A percentile compares a stretch with the other conserved stretches of the same genome.
These are phyloP conservation scores for Mythimna vitellina DNA, from an alignment of 2,888 invertebrate species.

Conservation along the genomic window DNA sequence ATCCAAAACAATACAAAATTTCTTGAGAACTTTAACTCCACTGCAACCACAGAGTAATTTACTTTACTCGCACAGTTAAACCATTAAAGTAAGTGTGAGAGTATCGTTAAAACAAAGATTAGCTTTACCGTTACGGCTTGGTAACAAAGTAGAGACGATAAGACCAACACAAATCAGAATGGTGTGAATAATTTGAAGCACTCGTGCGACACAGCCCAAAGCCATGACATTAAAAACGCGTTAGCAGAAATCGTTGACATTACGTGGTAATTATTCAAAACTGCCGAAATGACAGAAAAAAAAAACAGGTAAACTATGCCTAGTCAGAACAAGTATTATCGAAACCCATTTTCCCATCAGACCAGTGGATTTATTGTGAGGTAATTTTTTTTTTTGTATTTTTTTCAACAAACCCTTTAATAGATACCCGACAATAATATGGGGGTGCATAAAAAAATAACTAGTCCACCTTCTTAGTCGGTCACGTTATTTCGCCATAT, in stretches of 20 bases:
- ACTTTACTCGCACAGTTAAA: slow-evolving; percentile 24
- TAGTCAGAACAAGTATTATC: not conserved
- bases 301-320: not conserved
- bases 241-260: slow-evolving; percentile 31
- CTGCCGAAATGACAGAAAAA: slow-evolving; percentile 6
- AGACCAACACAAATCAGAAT: slow-evolving; percentile 16
- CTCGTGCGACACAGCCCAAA: slow-evolving; percentile 16
- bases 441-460: too few relatives aligned
- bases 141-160: slow-evolving; percentile 29
- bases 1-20: slow-evolving; percentile 5
- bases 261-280: slow-evolving; percentile 9
- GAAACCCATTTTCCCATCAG: too few relatives aligned
- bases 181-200: slow-evolving; percentile 44
- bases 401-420: too few relatives aligned
- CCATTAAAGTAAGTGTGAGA: slow-evolving; percentile 6
- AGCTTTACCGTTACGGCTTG: slow-evolving; percentile 29
- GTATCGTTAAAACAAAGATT: slow-evolving; percentile 40
- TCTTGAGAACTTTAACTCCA: not conserved
- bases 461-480: too few relatives aligned
- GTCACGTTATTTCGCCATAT: too few relatives aligned
- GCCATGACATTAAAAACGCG: slow-evolving; percentile 41
- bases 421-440: too few relatives aligned
- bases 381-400: too few relatives aligned
- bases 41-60: slow-evolving; percentile 3
- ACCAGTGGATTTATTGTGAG: too few relatives aligned